Percentiles rank a stretch among this genome's conserved stretches.
Evolutionary conservation across 2,797 vertebrate genomes (phyloP).

Genomic region (Ctenosaura bakeri): DNA sequence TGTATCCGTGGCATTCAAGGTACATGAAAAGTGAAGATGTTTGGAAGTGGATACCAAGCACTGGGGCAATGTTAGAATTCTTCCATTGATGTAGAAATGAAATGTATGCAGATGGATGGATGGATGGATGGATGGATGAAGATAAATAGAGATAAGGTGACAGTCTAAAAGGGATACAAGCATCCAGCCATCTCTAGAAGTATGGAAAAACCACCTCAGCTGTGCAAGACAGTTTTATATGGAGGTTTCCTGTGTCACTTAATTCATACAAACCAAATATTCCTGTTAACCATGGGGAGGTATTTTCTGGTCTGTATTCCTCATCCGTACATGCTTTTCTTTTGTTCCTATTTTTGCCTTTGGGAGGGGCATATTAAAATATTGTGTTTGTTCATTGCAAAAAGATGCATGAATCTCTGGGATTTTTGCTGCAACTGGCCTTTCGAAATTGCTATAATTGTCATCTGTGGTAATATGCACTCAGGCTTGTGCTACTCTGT

Average conservation of each 20-base stretch:
- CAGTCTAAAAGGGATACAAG: not conserved
- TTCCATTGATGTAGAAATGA: not conserved
- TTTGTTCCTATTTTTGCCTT: not conserved
- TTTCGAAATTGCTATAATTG: not conserved
- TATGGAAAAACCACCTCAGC: not conserved
- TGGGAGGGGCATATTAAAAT: not conserved
- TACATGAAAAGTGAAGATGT: conserved; percentile 20
- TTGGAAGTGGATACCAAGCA: conserved; percentile 23
- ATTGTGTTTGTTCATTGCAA: too few species aligned
- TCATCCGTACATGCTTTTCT: not conserved
- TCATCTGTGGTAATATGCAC: not conserved
- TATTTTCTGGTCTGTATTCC: not conserved
- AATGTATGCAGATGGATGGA: too few species aligned
- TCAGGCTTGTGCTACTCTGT: not conserved
- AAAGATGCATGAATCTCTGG: not conserved
- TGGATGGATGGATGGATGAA: not conserved
- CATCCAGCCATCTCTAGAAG: not conserved
- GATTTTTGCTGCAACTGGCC: not conserved
- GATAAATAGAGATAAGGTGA: not conserved
- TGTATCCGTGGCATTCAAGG: conserved; percentile 38
- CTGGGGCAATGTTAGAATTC: conserved; percentile 39
- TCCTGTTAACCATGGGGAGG: not conserved
- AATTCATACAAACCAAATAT: too few species aligned
- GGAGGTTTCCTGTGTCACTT: not conserved
- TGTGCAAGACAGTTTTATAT: not conserved